phyloP scores from a whole-genome alignment of 2,888 invertebrate genomes.

The Adelphocoris suturalis region DNA sequence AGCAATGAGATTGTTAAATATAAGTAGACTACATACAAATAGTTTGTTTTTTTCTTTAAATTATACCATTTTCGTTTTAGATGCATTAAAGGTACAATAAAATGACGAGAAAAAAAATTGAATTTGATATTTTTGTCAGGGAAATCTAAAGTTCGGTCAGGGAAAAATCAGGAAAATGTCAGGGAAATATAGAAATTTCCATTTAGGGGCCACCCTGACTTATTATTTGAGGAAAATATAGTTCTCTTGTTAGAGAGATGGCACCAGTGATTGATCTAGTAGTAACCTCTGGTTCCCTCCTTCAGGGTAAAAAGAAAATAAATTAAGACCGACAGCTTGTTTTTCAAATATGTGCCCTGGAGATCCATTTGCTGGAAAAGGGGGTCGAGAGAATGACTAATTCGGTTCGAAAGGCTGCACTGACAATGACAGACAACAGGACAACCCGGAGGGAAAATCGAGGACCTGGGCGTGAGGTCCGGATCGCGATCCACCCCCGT shows the following conservation, averaged over 20 bases:
- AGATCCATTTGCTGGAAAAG: slow-evolving; percentile 4
- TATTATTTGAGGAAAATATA: no score
- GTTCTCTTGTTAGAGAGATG: neutral
- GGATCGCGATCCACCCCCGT: neutral
- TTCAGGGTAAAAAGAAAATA: neutral
- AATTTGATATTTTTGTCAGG: no score
- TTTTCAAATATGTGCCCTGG: neutral
- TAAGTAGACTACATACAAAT: no score
- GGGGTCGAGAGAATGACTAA: neutral
- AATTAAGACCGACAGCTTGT: slow-evolving; percentile 10
- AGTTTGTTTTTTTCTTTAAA: no score
- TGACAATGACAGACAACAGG: slow-evolving; percentile 43
- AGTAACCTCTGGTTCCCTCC: neutral
- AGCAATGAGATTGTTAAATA: no score
- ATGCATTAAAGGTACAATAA: no score
- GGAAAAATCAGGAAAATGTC: no score
- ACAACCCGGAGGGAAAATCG: slow-evolving; percentile 11
- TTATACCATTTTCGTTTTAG: no score
- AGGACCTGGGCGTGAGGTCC: slow-evolving; percentile 39
- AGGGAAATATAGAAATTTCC: no score
- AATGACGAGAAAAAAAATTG: no score
- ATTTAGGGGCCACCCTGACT: no score
- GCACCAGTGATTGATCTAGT: neutral
- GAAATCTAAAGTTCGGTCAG: no score
- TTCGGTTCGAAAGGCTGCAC: slow-evolving; percentile 14